These are phyloP conservation scores for Acromyrmex echinatior DNA, from an alignment of 1,140 invertebrate species.

Conservation along the genomic window DNA sequence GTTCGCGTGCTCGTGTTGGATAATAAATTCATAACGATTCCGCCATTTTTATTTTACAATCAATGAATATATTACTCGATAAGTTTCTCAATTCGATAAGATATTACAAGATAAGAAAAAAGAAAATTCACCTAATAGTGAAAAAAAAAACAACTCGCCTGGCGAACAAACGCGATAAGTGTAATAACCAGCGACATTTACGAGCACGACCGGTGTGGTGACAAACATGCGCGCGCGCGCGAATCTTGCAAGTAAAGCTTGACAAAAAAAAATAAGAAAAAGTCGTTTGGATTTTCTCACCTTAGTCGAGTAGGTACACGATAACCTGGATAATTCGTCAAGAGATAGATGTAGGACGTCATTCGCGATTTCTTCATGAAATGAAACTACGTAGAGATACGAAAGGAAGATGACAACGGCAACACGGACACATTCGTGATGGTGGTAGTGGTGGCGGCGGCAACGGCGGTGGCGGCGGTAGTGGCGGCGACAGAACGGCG, in stretches of 20 bases:
- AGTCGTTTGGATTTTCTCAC: not conserved
- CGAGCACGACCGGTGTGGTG: not conserved
- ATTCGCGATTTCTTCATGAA: not conserved
- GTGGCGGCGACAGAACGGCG: not conserved
- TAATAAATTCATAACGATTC: slow-evolving; percentile 13
- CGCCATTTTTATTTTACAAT: slow-evolving; percentile 10
- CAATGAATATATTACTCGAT: not conserved
- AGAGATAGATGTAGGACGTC: not conserved
- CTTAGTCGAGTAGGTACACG: not conserved
- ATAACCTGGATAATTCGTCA: not conserved
- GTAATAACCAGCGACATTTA: slow-evolving; percentile 5
- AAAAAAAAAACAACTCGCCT: not conserved
- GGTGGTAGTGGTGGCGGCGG: not conserved
- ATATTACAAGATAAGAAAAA: not conserved
- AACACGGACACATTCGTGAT: not conserved
- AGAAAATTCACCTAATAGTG: not conserved
- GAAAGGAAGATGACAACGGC: not conserved
- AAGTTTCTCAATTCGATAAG: slow-evolving; percentile 6
- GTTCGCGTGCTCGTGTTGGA: not conserved
- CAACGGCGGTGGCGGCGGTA: not conserved
- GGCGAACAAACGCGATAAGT: slow-evolving; percentile 11
- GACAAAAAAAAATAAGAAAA: slow-evolving; percentile 18
- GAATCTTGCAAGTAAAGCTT: not conserved
- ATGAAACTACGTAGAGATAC: not conserved
- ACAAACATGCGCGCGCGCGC: not conserved